These are phyloP conservation scores for Pseudocheirus occidentalis DNA, from an alignment of 2,797 vertebrate species.

Conservation along the genomic window DNA sequence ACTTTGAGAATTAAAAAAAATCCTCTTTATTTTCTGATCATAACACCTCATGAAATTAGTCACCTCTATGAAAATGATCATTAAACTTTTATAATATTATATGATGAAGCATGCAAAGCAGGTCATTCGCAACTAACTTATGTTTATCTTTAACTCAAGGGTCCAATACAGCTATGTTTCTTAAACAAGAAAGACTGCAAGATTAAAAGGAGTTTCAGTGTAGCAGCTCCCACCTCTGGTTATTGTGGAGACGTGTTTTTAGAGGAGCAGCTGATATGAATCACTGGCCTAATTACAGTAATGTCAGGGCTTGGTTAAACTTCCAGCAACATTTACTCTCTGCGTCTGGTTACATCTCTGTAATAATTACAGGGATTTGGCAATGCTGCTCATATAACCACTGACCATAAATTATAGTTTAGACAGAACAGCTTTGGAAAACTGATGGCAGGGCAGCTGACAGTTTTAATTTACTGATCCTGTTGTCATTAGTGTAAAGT, in stretches of 20 bases:
- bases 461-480: conserved; percentile 73
- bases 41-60: background rate
- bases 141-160: background rate
- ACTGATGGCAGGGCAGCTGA: conserved; percentile 69
- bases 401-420: conserved; percentile 76
- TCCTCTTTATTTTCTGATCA: background rate
- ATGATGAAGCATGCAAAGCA: background rate
- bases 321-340: conserved; percentile 78
- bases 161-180: background rate
- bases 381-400: conserved; percentile 67
- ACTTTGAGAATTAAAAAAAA: background rate
- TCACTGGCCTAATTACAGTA: conserved; percentile 72
- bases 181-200: background rate
- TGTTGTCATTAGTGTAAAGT: conserved; percentile 74
- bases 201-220: conserved; percentile 26
- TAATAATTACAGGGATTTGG: conserved; percentile 79
- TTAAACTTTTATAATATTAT: background rate
- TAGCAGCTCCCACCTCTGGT: conserved; percentile 39
- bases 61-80: background rate
- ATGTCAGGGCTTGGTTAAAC: conserved; percentile 73
- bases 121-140: background rate
- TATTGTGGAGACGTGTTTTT: background rate
- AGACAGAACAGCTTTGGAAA: conserved; percentile 63
- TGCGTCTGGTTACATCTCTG: conserved; percentile 70
- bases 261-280: conserved; percentile 65